Base-by-base conservation (phyloP, 2,888 invertebrate species). In the Tiliacea citrago region DNA sequence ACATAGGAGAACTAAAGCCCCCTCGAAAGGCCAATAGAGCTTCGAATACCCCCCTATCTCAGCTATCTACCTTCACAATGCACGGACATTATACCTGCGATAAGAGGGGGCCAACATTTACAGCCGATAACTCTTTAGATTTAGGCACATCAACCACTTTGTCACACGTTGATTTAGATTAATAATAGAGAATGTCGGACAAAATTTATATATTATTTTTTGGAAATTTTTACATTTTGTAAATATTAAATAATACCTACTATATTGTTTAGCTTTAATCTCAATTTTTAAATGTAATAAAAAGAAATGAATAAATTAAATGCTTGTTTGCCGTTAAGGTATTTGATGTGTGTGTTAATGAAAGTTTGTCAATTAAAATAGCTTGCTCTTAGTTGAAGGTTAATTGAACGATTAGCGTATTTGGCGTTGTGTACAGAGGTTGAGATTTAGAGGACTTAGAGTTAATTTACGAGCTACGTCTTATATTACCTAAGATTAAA, bases 1-100 rank as follows among this genome's bases (percentile, higher is more conserved):
- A 94, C 81, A 85, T 94, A 47, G 89, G 89, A 18, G 92, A 93
- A 45, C 29, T 92, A 29, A 91, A 91, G 68, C 88, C 90, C 8
- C 91, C 92, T 5, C 77, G 82, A 2, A 95, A 91, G 77, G 88
- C 93, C 0, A 95, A 93, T 75, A 91, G 96, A 80, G 96, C 96
- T 42, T 94, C 93, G 7, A 95, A 95, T 80, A 95, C 95, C 24
- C 88, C 91, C 8, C 42, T 51, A 39, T 77, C 76, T 45, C 4
- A 86, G 84, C 73, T 90, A 55, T 90, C 89, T 4, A 88, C 90
- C 0, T 89, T 88, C 65, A 86, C 84, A 9, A 80, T 89, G 62
- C 75, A 80, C n/a, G n/a, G n/a, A n/a, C n/a, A n/a, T 73, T 9
- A 24, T 13, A 18, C 7, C 12, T 45, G 2, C 16, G 8, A 74